Evolutionary conservation across 1,140 invertebrate genomes (phyloP), one percentile per base, ranked within the genome.

Genomic region (Thaumatotibia leucotreta): DNA sequence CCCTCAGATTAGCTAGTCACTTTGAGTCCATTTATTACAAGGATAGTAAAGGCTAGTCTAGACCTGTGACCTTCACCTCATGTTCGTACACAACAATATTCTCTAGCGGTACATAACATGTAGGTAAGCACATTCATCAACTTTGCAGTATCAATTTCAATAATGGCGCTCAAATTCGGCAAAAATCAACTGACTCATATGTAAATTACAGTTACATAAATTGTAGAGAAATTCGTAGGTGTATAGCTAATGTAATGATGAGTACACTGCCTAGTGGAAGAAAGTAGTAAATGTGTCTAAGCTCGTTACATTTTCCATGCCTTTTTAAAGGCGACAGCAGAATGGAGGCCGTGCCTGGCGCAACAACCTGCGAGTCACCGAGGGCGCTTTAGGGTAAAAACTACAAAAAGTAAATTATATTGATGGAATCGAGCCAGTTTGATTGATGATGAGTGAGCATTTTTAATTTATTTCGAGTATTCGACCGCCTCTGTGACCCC

Each of bases 341-440:
- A 22, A 22, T 10, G 14, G 32, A 29, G 64, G 68, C 73, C 49
- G 85, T 88, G 79, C 86, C 86, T 84, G 88, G 82, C 71, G 72
- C 75, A 66, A 65, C 73, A 79, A 88, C 63, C 79, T 83, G 82
- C 86, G 75, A 87, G 86, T 89, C 86, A 90, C 80, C 80, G 76
- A 79, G 77, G 77, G 82, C 75, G 84, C 81, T 86, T 88, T 90
- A 73, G 73, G 80, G 80, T 88, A 83, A 88, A 89, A 90, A 88
- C 82, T 85, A 90, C 85, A 90, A 90, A 90, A 90, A 90, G 80
- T 88, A 90, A 88, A 90, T 90, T 88, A 90, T 88, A 90, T 87
- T 81, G 88, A 89, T 86, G 88, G 86, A 88, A 86, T 90, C 88
- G 86, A 90, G 75, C 79, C 77, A 70, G 80, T 82, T 90, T 90